These are phyloP conservation scores for Nibea albiflora DNA, from an alignment of 2,113 vertebrate genomes.

Conservation along the genomic window DNA sequence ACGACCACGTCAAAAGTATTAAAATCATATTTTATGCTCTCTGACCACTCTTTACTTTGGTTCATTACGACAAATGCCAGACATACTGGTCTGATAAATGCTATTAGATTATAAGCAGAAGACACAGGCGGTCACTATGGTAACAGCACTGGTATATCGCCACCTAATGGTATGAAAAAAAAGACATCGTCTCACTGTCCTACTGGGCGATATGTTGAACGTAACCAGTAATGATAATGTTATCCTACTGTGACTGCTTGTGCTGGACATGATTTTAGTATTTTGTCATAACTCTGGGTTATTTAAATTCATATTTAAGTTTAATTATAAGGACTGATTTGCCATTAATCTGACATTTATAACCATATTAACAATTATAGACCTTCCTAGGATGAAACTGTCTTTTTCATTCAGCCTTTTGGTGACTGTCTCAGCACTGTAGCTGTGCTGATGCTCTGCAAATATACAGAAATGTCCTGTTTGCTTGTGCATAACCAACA, in stretches of 20 bases:
- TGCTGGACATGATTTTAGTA: too few relatives aligned
- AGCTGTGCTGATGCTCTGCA: background rate
- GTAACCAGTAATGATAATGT: background rate
- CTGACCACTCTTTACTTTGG: background rate
- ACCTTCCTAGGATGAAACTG: background rate
- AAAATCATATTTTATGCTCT: background rate
- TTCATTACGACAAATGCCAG: background rate
- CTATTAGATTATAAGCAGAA: background rate
- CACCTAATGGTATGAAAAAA: conserved; percentile 17
- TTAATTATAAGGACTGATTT: background rate
- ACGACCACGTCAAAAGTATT: background rate
- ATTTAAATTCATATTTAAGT: background rate
- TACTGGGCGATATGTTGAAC: background rate
- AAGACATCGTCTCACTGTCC: too few relatives aligned
- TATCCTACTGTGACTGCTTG: background rate
- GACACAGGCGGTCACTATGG: background rate
- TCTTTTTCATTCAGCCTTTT: background rate
- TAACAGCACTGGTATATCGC: background rate
- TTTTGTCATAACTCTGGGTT: background rate
- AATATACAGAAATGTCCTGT: background rate
- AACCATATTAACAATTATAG: background rate
- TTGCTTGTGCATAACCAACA: background rate
- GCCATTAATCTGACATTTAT: background rate
- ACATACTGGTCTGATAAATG: background rate
- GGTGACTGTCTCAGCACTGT: background rate